Percentiles rank a stretch among this genome's conserved stretches.
These are phyloP conservation scores for Nymphalis c-album DNA, from an alignment of 2,888 invertebrate genomes.

Conservation along the genomic window DNA sequence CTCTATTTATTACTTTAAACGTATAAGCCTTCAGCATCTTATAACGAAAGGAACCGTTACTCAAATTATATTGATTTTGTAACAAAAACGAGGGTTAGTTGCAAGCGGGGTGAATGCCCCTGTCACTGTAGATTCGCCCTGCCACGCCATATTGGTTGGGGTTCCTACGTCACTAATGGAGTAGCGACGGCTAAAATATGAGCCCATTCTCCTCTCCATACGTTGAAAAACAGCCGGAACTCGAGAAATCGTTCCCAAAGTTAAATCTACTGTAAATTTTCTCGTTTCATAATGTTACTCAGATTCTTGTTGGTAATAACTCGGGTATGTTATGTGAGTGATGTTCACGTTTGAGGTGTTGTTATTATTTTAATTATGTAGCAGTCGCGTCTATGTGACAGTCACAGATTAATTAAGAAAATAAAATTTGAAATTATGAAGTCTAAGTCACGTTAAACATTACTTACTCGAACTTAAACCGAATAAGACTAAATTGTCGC, in stretches of 20 bases:
- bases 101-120: slow-evolving; percentile 76
- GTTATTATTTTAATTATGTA: not conserved
- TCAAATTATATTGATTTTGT: slow-evolving; percentile 79
- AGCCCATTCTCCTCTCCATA: slow-evolving; percentile 65
- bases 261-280: slow-evolving; percentile 48
- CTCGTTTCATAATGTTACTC: slow-evolving; percentile 42
- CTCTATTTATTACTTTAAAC: too few relatives aligned
- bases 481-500: too few relatives aligned
- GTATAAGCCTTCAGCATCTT: not conserved
- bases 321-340: slow-evolving; percentile 31
- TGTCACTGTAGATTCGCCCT: slow-evolving; percentile 78
- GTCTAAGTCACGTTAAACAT: too few relatives aligned
- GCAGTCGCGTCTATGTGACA: too few relatives aligned
- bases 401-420: too few relatives aligned
- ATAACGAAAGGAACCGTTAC: slow-evolving; percentile 47
- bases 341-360: slow-evolving; percentile 26
- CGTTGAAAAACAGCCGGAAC: slow-evolving; percentile 65
- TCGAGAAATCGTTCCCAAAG: slow-evolving; percentile 53
- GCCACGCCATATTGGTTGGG: slow-evolving; percentile 74
- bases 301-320: slow-evolving; percentile 40
- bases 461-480: too few relatives aligned
- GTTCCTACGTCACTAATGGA: slow-evolving; percentile 76
- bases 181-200: slow-evolving; percentile 75
- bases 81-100: slow-evolving; percentile 79
- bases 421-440: too few relatives aligned